Conservation (phyloP, 1,140 invertebrate species). For the Orius laevigatus region DNA sequence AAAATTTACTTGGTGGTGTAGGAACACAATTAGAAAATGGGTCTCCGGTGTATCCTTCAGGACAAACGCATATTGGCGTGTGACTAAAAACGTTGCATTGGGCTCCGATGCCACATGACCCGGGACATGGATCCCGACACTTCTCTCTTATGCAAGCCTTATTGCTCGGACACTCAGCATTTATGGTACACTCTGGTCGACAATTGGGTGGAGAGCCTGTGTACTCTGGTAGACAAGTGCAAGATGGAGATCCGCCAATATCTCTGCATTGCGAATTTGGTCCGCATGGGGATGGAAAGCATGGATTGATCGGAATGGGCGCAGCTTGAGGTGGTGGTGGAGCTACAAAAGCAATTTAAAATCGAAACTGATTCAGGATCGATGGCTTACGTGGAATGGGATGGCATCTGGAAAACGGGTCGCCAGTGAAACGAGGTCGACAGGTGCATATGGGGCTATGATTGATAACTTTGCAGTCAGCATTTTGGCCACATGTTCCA, state of each 20-base stretch:
- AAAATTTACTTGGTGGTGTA: constrained; percentile 21
- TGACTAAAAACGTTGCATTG: constrained; percentile 49
- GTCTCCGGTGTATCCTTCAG: constrained; percentile 48
- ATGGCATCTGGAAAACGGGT: constrained; percentile 28
- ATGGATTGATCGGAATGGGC: constrained; percentile 35
- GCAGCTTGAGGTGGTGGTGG: constrained; percentile 21
- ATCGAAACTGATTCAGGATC: not conserved
- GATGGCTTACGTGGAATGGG: constrained; percentile 20
- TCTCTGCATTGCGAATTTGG: constrained; percentile 46
- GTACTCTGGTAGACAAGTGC: constrained; percentile 46
- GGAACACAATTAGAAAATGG: constrained; percentile 42
- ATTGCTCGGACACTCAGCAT: constrained; percentile 47
- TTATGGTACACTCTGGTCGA: constrained; percentile 51
- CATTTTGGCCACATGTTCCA: constrained; percentile 35
- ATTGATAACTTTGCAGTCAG: constrained; percentile 36
- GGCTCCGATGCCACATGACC: constrained; percentile 45
- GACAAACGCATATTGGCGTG: constrained; percentile 47
- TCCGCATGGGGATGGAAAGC: constrained; percentile 55
- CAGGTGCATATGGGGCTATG: constrained; percentile 36
- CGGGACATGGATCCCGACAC: constrained; percentile 51
- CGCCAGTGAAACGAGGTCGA: constrained; percentile 33
- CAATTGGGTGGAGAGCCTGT: constrained; percentile 51
- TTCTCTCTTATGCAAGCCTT: constrained; percentile 49
- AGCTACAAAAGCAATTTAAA: constrained; percentile 20
- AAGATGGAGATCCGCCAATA: constrained; percentile 40